These are phyloP conservation scores for Heliornis fulica DNA, from an alignment of 2,113 vertebrate genomes.

Conservation along the genomic window DNA sequence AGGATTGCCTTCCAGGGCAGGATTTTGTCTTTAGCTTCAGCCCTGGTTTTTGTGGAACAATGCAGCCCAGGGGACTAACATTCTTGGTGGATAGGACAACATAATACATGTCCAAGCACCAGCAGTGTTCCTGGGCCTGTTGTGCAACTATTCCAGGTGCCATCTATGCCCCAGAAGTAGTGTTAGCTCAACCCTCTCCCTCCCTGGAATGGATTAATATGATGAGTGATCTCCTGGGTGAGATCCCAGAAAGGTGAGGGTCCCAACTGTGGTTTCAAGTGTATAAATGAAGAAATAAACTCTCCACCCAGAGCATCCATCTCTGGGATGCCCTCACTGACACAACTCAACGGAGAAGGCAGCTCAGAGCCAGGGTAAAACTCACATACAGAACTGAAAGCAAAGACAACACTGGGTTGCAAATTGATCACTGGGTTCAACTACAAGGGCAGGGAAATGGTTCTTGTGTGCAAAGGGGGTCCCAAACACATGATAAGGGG, in stretches of 20 bases:
- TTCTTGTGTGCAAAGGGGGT: not conserved
- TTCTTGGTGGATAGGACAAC: not conserved
- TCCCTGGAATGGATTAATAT: not conserved
- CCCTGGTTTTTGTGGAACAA: not conserved
- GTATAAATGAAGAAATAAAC: not conserved
- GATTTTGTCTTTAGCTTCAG: not conserved
- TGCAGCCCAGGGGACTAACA: not conserved
- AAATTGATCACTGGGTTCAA: not conserved
- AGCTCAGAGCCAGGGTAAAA: not conserved
- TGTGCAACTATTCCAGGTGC: not conserved
- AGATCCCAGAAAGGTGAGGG: not conserved
- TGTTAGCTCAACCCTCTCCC: not conserved
- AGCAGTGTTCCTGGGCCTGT: not conserved
- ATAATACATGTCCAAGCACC: not conserved
- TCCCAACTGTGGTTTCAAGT: too few species aligned
- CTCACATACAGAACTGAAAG: accelerated
- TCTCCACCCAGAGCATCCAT: not conserved
- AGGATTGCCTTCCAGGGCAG: not conserved
- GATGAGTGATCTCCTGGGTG: too few species aligned
- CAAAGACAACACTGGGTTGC: not conserved
- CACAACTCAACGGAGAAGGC: not conserved
- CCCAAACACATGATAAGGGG: not conserved
- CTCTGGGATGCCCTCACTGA: not conserved
- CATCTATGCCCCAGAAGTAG: not conserved
- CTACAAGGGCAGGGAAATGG: not conserved